Conservation (phyloP, 2,797 vertebrate species). For the Selene dorsalis region DNA sequence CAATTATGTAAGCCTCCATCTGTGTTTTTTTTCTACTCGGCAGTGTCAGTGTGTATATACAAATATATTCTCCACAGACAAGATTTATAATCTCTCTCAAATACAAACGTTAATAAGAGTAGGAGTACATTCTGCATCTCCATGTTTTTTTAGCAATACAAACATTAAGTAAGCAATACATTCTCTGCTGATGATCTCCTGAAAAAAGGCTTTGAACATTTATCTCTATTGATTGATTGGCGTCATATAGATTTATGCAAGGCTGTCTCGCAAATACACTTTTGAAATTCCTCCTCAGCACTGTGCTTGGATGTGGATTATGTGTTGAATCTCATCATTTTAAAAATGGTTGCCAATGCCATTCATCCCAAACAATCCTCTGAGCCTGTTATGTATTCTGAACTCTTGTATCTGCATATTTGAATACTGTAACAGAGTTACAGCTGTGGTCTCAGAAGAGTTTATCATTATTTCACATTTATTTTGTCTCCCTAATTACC, state of each 20-base stretch:
- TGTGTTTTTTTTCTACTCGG: constrained; percentile 53
- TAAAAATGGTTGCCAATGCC: constrained; percentile 68
- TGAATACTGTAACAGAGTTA: constrained; percentile 80
- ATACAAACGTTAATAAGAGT: constrained; percentile 54
- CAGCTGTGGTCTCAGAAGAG: constrained; percentile 85
- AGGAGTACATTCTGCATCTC: constrained; percentile 34
- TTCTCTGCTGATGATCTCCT: constrained; percentile 47
- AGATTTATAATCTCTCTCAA: constrained; percentile 64
- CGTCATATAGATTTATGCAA: constrained; percentile 60
- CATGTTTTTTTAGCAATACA: constrained; percentile 23
- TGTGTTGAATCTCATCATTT: constrained; percentile 71
- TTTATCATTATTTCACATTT: constrained; percentile 90
- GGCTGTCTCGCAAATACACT: constrained; percentile 67
- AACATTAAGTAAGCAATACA: constrained; percentile 44
- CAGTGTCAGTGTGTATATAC: constrained; percentile 65
- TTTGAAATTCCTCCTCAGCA: constrained; percentile 73
- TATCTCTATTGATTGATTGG: constrained; percentile 64
- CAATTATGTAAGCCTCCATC: constrained; percentile 76
- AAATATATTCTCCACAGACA: constrained; percentile 61
- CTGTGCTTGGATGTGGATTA: constrained; percentile 67
- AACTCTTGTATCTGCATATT: constrained; percentile 82
- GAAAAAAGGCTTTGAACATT: constrained; percentile 60
- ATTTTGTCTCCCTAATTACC: constrained; percentile 90
- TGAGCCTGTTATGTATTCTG: constrained; percentile 75
- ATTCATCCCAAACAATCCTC: constrained; percentile 76